A percentile compares a stretch with the other conserved stretches of the same genome.
Evolutionary conservation across 1,140 invertebrate species (phyloP).

Genomic region (Lordiphosa collinella): DNA sequence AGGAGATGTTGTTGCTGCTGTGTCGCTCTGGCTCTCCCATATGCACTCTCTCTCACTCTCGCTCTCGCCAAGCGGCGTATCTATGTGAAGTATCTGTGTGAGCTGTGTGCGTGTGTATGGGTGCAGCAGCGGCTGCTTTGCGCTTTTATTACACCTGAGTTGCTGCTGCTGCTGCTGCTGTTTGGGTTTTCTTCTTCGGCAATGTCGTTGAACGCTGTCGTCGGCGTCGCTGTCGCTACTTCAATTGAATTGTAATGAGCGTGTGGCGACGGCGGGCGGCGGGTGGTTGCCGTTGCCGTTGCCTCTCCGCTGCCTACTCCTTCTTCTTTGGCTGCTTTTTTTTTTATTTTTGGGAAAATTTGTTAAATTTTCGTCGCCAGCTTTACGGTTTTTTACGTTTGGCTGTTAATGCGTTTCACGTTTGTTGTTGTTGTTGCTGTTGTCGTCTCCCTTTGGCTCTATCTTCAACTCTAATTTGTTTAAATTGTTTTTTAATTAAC

Average conservation of each 20-base stretch:
- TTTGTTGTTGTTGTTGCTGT: background rate
- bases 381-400: slow-evolving; percentile 56
- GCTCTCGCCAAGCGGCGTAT: slow-evolving; percentile 21
- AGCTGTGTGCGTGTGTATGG: slow-evolving; percentile 12
- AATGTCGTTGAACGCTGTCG: slow-evolving; percentile 61
- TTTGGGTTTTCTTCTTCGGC: slow-evolving; percentile 67
- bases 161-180: slow-evolving; percentile 35
- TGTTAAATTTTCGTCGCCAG: slow-evolving; percentile 72
- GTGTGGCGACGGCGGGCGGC: slow-evolving; percentile 34
- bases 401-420: slow-evolving; percentile 59
- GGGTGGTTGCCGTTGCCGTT: slow-evolving; percentile 16
- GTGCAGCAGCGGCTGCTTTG: slow-evolving; percentile 43
- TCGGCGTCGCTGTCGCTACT: slow-evolving; percentile 53
- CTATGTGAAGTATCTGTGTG: slow-evolving; percentile 68
- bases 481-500: slow-evolving; percentile 78
- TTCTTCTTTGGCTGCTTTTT: slow-evolving; percentile 11
- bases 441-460: slow-evolving; percentile 32
- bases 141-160: slow-evolving; percentile 71
- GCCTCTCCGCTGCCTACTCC: background rate
- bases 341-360: slow-evolving; percentile 41
- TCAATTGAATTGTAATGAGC: slow-evolving; percentile 75
- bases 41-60: background rate
- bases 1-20: slow-evolving; percentile 17
- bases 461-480: slow-evolving; percentile 73
- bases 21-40: background rate